Conservation (phyloP, 2,888 invertebrate species). For the Nephrotoma appendiculata region DNA sequence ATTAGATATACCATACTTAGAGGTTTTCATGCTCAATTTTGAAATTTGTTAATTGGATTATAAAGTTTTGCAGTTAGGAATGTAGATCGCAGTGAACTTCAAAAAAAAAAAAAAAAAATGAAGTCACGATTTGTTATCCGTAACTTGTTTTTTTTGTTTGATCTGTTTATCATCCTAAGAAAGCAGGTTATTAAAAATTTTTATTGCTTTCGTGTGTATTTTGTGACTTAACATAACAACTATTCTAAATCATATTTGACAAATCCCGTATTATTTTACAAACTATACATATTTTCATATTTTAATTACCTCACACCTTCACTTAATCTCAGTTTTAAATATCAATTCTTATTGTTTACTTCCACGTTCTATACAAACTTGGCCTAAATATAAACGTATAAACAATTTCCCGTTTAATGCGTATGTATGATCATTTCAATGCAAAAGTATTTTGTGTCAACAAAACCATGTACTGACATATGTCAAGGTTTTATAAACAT, state of each 20-base stretch:
- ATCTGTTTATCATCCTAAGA: too few species aligned
- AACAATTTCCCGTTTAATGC: not conserved
- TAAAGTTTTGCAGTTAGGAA: too few species aligned
- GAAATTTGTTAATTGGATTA: too few species aligned
- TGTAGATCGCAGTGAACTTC: too few species aligned
- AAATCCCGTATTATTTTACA: not conserved
- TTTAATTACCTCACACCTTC: not conserved
- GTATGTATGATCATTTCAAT: not conserved
- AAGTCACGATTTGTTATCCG: not conserved
- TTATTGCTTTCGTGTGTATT: too few species aligned
- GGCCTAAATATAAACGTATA: not conserved
- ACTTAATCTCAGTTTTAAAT: not conserved
- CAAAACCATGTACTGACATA: not conserved
- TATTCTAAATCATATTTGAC: too few species aligned
- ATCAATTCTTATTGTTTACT: too few species aligned
- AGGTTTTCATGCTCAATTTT: too few species aligned
- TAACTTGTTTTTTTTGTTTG: too few species aligned
- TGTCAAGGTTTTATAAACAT: not conserved
- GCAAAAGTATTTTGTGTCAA: not conserved
- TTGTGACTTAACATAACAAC: too few species aligned
- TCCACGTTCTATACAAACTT: not conserved
- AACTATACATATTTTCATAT: not conserved
- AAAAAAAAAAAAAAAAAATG: not conserved
- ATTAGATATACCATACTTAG: too few species aligned
- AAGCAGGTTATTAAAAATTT: too few species aligned